These are phyloP conservation scores for Macrotis lagotis DNA, from an alignment of 2,113 vertebrate species.

Conservation along the genomic window DNA sequence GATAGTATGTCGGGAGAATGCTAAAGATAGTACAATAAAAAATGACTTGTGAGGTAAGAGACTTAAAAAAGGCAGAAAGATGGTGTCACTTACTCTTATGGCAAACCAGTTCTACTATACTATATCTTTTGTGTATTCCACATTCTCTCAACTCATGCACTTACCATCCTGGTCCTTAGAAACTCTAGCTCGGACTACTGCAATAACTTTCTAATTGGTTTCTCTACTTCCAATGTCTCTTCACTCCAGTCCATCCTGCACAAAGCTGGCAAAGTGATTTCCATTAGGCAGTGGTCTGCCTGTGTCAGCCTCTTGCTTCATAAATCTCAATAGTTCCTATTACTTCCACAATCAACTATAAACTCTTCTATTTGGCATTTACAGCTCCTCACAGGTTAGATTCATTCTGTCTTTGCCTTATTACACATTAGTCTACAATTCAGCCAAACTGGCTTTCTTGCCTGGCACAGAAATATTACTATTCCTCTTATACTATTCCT, in stretches of 20 bases:
- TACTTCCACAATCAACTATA: background rate
- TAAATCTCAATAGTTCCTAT: background rate
- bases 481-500: background rate
- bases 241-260: background rate
- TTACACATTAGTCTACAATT: background rate
- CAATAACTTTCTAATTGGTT: background rate
- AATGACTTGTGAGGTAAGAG: too few relatives aligned
- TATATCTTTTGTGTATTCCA: background rate
- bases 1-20: too few relatives aligned
- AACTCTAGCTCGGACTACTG: background rate
- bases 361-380: background rate
- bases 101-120: background rate
- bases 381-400: background rate
- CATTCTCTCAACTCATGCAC: background rate
- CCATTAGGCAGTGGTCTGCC: background rate
- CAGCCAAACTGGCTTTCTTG: background rate
- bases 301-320: background rate
- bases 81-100: background rate
- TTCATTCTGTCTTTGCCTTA: background rate
- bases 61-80: background rate
- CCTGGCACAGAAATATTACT: background rate
- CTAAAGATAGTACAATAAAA: too few relatives aligned
- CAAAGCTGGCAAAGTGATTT: background rate
- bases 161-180: background rate
- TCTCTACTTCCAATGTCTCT: background rate